A percentile compares a stretch with the other conserved stretches of the same genome.
Evolutionary conservation across 2,888 invertebrate species (phyloP).

Genomic region (Drosophila kokeensis): DNA sequence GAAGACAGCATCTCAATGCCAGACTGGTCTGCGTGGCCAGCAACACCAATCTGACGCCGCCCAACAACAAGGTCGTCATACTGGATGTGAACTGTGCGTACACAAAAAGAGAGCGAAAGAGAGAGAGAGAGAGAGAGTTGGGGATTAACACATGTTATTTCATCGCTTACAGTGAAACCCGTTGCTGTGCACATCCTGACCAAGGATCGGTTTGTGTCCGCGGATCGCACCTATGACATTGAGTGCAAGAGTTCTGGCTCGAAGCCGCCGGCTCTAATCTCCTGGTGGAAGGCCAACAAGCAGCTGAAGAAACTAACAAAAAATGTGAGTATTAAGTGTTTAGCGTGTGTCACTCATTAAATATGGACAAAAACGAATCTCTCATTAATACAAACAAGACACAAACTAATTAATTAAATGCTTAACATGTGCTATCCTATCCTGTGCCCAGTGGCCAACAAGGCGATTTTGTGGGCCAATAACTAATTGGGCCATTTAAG

Average conservation of each 20-base stretch:
- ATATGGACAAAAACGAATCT: not conserved
- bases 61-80: conserved; percentile 91
- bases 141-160: not conserved
- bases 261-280: conserved; percentile 92
- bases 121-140: not conserved
- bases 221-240: conserved; percentile 94
- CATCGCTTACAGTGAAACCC: conserved; percentile 90
- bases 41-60: conserved; percentile 93
- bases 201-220: conserved; percentile 93
- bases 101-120: not conserved
- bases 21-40: conserved; percentile 94
- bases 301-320: conserved; percentile 92
- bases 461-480: not conserved
- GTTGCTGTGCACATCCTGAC: conserved; percentile 93
- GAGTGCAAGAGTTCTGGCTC: conserved; percentile 95
- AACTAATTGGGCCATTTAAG: conserved; percentile 21
- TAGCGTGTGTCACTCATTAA: not conserved
- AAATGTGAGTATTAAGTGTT: conserved; percentile 89
- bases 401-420: conserved; percentile 8
- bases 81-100: conserved; percentile 95
- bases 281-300: conserved; percentile 95
- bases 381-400: conserved; percentile 18
- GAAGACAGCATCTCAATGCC: conserved; percentile 92
- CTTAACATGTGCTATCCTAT: not conserved
- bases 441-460: not conserved